Evolutionary conservation across 2,113 vertebrate genomes (phyloP).

Genomic region (Sturnira hondurensis): DNA sequence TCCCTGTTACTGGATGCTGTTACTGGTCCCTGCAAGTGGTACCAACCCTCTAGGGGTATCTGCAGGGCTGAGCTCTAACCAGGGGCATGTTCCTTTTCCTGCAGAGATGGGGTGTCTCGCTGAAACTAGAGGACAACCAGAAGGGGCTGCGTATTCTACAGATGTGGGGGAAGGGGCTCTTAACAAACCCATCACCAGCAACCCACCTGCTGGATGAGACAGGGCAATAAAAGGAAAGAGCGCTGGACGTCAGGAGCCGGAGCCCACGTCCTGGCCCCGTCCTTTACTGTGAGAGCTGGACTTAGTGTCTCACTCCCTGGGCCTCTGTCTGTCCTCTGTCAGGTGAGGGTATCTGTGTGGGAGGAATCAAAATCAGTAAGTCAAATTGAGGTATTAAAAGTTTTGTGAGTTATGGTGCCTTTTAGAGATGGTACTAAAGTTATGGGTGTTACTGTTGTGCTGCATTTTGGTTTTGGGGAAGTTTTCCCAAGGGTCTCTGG

Average conservation of each 20-base stretch:
- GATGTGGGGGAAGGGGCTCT: no score
- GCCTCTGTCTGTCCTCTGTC: background rate
- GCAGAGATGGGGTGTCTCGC: background rate
- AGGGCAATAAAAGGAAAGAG: accelerated
- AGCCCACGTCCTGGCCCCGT: background rate
- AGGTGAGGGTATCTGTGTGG: background rate
- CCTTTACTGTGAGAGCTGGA: background rate
- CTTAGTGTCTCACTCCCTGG: background rate
- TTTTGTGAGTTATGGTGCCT: background rate
- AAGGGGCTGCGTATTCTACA: background rate
- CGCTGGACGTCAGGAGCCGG: background rate
- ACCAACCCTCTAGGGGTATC: accelerated
- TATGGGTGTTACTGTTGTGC: background rate
- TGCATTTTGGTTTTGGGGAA: background rate
- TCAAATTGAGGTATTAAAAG: background rate
- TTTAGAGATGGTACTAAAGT: background rate
- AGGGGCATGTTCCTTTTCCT: background rate
- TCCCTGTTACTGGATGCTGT: background rate
- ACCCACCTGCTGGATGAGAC: accelerated
- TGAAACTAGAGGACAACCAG: background rate
- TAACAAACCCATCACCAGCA: background rate
- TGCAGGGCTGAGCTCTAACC: background rate
- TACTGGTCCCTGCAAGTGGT: background rate
- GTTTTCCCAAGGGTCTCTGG: background rate
- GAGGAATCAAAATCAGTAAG: background rate